Percentiles rank a stretch among this genome's conserved stretches.
These are phyloP conservation scores for Drosophila percnosoma DNA, from an alignment of 2,888 invertebrate genomes.

Conservation along the genomic window DNA sequence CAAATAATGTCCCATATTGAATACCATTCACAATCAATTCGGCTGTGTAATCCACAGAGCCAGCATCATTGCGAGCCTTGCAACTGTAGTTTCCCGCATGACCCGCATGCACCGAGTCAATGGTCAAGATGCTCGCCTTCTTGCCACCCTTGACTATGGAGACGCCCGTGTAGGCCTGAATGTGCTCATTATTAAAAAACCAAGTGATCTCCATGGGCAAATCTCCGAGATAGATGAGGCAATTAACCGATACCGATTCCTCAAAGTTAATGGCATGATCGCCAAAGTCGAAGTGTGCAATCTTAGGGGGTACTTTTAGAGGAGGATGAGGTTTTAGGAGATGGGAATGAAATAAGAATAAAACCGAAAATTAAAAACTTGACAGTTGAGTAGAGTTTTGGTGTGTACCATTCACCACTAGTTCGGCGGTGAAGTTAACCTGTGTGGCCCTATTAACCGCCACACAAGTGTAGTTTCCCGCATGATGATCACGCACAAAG, in stretches of 20 bases:
- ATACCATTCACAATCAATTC: conserved; percentile 90
- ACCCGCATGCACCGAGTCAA: conserved; percentile 87
- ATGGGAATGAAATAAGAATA: conserved; percentile 20
- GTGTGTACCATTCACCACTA: conserved; percentile 87
- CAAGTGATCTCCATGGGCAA: conserved; percentile 87
- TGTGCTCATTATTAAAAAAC: conserved; percentile 86
- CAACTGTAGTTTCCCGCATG: conserved; percentile 92
- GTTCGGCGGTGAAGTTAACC: conserved; percentile 87
- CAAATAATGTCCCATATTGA: conserved; percentile 2
- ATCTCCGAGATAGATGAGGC: conserved; percentile 88
- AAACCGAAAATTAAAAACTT: conserved; percentile 21
- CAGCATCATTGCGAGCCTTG: conserved; percentile 89
- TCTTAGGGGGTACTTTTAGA: conserved; percentile 89
- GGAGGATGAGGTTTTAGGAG: background rate
- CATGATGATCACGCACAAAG: conserved; percentile 88
- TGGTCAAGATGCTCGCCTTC: conserved; percentile 87
- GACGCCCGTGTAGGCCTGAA: conserved; percentile 84
- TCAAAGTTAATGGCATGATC: conserved; percentile 88
- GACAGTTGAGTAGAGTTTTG: background rate
- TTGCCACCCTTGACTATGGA: conserved; percentile 86
- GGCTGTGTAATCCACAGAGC: conserved; percentile 88
- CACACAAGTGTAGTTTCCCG: conserved; percentile 90
- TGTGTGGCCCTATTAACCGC: conserved; percentile 88
- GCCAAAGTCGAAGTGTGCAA: conserved; percentile 90
- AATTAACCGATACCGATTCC: conserved; percentile 88